Conservation (phyloP, 1,140 invertebrate genomes). For the Aphidius gifuensis region DNA sequence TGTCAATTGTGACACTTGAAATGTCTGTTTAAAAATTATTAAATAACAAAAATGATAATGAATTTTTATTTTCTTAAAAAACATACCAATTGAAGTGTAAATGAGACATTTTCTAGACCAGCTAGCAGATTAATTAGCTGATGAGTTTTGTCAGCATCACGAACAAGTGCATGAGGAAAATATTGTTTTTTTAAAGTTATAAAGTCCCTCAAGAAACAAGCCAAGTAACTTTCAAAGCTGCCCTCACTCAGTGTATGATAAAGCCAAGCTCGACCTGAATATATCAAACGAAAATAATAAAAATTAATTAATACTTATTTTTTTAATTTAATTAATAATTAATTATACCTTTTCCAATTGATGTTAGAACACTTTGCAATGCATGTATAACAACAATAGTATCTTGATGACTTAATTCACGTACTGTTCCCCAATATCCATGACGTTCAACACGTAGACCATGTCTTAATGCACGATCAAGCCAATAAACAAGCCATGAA, state of each 20-base stretch:
- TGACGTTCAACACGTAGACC: slow-evolving; percentile 50
- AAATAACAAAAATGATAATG: too few relatives aligned
- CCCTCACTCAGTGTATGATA: slow-evolving; percentile 55
- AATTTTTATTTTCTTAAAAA: too few relatives aligned
- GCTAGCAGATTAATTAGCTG: slow-evolving; percentile 55
- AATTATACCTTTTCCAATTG: slow-evolving; percentile 51
- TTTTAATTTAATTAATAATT: not conserved
- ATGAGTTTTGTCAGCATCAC: slow-evolving; percentile 52
- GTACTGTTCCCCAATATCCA: slow-evolving; percentile 60
- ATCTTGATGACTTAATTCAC: slow-evolving; percentile 58
- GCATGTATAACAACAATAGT: slow-evolving; percentile 53
- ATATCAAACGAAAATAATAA: slow-evolving; percentile 1
- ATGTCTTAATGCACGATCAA: slow-evolving; percentile 52
- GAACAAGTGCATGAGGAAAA: slow-evolving; percentile 50
- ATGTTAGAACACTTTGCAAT: slow-evolving; percentile 51
- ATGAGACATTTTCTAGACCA: slow-evolving; percentile 55
- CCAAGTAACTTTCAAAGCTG: slow-evolving; percentile 54
- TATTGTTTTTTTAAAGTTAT: slow-evolving; percentile 52
- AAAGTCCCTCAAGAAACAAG: slow-evolving; percentile 49
- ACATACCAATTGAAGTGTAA: slow-evolving; percentile 51
- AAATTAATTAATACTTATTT: not conserved
- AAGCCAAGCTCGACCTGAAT: slow-evolving; percentile 54
- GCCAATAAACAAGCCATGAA: slow-evolving; percentile 54
- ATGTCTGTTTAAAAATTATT: too few relatives aligned
- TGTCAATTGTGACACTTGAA: too few relatives aligned